Conservation (phyloP, 2,888 invertebrate species). For the Neoitamus cyanurus region DNA sequence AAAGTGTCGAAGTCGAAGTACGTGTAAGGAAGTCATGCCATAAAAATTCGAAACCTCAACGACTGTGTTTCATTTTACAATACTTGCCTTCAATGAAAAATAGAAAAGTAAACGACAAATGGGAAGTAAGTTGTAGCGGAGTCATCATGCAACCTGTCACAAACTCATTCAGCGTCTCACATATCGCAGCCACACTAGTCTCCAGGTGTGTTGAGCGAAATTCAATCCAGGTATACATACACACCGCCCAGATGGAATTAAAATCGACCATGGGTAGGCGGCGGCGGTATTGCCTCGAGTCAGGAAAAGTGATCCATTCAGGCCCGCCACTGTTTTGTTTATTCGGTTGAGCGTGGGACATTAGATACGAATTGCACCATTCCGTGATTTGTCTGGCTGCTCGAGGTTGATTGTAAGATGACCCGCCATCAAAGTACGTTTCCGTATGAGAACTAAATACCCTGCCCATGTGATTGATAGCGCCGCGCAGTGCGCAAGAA, state of each 20-base stretch:
- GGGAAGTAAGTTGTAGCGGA: background rate
- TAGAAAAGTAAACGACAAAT: background rate
- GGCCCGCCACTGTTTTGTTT: background rate
- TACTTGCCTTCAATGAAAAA: background rate
- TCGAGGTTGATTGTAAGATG: background rate
- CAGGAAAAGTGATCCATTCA: background rate
- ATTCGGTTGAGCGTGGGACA: background rate
- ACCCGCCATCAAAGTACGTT: background rate
- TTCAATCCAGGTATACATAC: background rate
- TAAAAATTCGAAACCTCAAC: background rate
- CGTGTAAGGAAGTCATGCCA: background rate
- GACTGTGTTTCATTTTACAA: background rate
- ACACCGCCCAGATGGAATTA: constrained; percentile 24
- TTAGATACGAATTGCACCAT: constrained; percentile 5
- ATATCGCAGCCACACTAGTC: background rate
- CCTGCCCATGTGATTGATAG: background rate
- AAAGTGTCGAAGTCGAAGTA: background rate
- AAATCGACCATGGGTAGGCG: background rate
- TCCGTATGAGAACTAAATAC: background rate
- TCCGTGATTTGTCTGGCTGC: background rate
- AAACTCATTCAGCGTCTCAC: background rate
- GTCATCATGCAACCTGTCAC: background rate
- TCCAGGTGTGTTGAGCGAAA: constrained; percentile 29
- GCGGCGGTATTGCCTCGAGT: background rate
- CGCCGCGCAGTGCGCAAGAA: background rate